These are phyloP conservation scores for Psammodynastes pulverulentus DNA, from an alignment of 2,113 vertebrate species.

Conservation along the genomic window DNA sequence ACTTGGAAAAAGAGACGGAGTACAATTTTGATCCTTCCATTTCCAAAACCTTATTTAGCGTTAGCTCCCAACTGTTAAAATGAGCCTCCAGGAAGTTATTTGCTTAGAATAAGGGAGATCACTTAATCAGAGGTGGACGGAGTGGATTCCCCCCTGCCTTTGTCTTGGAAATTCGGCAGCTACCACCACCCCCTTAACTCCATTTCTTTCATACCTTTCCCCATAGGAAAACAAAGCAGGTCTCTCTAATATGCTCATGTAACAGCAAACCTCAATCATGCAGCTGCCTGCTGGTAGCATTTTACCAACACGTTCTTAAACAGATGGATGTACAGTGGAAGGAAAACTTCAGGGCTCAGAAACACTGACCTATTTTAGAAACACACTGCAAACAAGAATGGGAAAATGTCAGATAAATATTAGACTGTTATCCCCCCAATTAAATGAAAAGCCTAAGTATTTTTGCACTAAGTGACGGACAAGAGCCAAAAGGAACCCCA, in stretches of 20 bases:
- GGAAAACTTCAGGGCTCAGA: not conserved
- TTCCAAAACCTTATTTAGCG: not conserved
- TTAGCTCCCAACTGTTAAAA: not conserved
- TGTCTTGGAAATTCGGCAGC: not conserved
- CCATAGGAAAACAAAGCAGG: not conserved
- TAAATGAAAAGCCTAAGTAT: rapidly evolving
- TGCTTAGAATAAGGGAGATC: not conserved
- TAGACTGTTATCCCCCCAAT: not conserved
- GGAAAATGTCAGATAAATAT: not conserved
- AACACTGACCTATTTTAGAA: rapidly evolving
- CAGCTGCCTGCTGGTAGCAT: rapidly evolving
- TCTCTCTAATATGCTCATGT: not conserved
- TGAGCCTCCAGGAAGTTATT: not conserved
- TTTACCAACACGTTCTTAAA: not conserved
- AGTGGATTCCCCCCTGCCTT: not conserved
- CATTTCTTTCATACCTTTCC: not conserved
- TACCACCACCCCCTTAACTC: not conserved
- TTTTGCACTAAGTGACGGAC: not conserved
- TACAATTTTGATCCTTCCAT: not conserved
- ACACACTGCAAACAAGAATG: not conserved
- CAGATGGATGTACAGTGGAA: not conserved
- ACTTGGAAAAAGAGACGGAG: not conserved
- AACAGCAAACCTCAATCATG: rapidly evolving
- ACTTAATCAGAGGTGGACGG: not conserved
- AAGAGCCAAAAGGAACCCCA: not conserved